Evolutionary conservation across 2,797 vertebrate genomes (phyloP).

Genomic region (Enteromius afrohamiltoni): DNA sequence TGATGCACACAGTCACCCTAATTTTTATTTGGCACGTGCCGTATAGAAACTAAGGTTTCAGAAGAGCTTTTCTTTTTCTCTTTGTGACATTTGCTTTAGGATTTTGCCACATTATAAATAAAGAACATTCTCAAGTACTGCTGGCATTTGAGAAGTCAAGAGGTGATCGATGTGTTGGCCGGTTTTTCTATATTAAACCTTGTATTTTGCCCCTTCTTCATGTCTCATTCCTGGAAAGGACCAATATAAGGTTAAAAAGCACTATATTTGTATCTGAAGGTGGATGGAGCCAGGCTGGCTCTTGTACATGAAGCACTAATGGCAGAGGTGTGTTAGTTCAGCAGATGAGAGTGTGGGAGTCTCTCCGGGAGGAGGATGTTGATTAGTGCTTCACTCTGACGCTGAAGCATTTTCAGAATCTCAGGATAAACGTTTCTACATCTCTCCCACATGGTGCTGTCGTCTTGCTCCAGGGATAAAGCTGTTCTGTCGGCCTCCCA

Average conservation of each 20-base stretch:
- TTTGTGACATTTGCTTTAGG: conserved; percentile 19
- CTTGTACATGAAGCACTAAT: not conserved
- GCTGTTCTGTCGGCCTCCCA: conserved; percentile 37
- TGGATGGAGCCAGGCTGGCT: not conserved
- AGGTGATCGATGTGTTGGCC: not conserved
- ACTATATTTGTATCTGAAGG: conserved; percentile 7
- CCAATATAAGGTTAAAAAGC: not conserved
- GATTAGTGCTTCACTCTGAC: conserved; percentile 14
- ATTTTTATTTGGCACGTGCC: not conserved
- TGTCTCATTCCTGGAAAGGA: conserved; percentile 9
- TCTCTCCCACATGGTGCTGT: not conserved
- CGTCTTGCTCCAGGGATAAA: conserved; percentile 35
- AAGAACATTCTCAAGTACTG: not conserved
- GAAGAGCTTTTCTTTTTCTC: not conserved
- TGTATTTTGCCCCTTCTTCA: conserved; percentile 22
- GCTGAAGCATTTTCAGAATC: not conserved
- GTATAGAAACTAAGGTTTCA: not conserved
- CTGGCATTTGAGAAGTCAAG: conserved; percentile 43
- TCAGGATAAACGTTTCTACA: conserved; percentile 1
- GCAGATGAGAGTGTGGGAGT: conserved; percentile 11
- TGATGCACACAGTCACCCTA: not conserved
- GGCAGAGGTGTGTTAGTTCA: conserved; percentile 22
- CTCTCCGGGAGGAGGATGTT: conserved; percentile 3
- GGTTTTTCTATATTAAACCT: conserved; percentile 20
- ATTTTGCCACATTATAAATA: conserved; percentile 13